These are phyloP conservation scores for Ptilorrhoa leucosticta DNA, from an alignment of 2,113 vertebrate genomes.

Conservation along the genomic window DNA sequence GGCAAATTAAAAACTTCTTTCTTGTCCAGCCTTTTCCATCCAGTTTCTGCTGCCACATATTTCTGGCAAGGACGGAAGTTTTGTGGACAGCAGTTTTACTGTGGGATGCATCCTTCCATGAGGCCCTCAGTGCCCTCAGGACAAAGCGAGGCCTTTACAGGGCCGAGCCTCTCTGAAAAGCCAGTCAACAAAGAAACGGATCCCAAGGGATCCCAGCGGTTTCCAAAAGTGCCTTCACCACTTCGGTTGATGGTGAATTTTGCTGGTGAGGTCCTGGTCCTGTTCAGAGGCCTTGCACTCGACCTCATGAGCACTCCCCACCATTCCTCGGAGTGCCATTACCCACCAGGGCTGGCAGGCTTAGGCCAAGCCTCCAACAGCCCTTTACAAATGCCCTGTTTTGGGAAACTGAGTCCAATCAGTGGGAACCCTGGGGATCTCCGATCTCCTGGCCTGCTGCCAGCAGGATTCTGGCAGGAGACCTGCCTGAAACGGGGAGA, in stretches of 20 bases:
- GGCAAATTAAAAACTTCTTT: background rate
- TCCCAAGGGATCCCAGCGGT: background rate
- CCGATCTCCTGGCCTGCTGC: background rate
- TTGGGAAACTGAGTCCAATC: background rate
- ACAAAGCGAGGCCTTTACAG: background rate
- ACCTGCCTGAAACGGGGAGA: background rate
- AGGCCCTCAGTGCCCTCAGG: background rate
- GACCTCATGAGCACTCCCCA: rapidly evolving
- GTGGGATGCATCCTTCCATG: rapidly evolving
- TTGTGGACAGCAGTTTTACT: background rate
- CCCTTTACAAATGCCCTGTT: background rate
- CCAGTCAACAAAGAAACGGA: background rate
- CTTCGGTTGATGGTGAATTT: background rate
- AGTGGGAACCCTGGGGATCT: rapidly evolving
- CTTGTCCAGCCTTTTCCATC: background rate
- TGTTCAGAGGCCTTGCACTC: background rate
- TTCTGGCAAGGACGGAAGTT: rapidly evolving
- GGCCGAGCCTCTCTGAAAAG: background rate
- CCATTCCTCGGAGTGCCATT: rapidly evolving
- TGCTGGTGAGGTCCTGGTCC: background rate
- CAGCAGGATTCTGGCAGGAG: background rate
- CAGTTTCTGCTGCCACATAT: background rate
- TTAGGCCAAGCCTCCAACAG: background rate
- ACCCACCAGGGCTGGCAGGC: background rate
- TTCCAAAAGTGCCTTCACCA: background rate